phyloP scores from a whole-genome alignment of 2,888 invertebrate genomes.

The Alloscopus bannaensis region DNA sequence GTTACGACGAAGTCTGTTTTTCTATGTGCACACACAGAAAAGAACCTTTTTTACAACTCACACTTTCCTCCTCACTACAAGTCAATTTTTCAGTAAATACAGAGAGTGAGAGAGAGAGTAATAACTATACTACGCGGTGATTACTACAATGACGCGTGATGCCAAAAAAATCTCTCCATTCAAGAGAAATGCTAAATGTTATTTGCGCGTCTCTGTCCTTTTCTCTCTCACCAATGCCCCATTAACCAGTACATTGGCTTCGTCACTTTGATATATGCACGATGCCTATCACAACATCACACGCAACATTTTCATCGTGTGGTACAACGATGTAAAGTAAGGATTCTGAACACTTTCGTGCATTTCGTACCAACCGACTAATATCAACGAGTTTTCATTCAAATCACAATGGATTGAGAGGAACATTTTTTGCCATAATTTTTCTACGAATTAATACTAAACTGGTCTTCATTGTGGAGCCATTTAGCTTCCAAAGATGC shows the following conservation, averaged over 20 bases:
- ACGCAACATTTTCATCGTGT: too few species aligned
- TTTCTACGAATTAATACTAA: too few species aligned
- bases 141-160: slow-evolving; percentile 23
- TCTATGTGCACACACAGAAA: background rate
- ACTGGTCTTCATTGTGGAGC: too few species aligned
- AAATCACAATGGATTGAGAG: too few species aligned
- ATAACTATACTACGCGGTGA: background rate
- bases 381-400: too few species aligned
- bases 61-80: slow-evolving; percentile 4
- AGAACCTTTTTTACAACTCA: slow-evolving; percentile 1
- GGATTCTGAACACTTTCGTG: too few species aligned
- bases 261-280: background rate
- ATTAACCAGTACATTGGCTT: background rate
- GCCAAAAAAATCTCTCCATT: slow-evolving; percentile 38
- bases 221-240: background rate
- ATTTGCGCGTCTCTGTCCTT: slow-evolving; percentile 6
- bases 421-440: too few species aligned
- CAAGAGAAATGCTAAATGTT: slow-evolving; percentile 7
- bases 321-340: too few species aligned
- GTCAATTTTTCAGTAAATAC: background rate
- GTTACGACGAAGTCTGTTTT: background rate
- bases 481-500: too few species aligned
- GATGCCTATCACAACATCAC: too few species aligned
- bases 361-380: too few species aligned
- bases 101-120: too few species aligned